A percentile compares a stretch with the other conserved stretches of the same genome.
Conservation (phyloP, 2,888 invertebrate species). For the Cataglyphis rosenhaueri region DNA sequence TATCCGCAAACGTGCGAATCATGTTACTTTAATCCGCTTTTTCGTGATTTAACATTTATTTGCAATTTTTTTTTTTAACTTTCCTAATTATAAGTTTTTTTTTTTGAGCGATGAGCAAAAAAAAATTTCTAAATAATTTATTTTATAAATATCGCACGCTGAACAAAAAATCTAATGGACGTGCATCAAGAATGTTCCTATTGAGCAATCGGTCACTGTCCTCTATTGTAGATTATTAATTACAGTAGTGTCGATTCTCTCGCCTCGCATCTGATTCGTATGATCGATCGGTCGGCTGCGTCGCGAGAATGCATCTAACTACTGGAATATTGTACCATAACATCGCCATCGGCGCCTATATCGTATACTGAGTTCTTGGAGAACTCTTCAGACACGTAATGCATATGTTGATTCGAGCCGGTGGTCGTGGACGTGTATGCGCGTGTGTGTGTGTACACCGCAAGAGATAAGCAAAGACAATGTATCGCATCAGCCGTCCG, state of each 20-base stretch:
- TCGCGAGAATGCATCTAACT: slow-evolving; percentile 21
- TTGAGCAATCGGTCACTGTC: slow-evolving; percentile 49
- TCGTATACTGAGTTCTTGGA: slow-evolving; percentile 26
- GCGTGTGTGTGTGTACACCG: slow-evolving; percentile 14
- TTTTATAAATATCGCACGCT: background rate
- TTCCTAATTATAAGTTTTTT: background rate
- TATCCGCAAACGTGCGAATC: background rate
- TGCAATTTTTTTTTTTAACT: too few relatives aligned
- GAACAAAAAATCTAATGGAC: slow-evolving; percentile 31
- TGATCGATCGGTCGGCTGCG: slow-evolving; percentile 39
- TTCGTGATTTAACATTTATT: slow-evolving; percentile 13
- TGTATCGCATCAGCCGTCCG: slow-evolving; percentile 68
- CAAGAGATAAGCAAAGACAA: slow-evolving; percentile 67
- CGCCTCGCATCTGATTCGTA: slow-evolving; percentile 43
- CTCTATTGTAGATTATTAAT: slow-evolving; percentile 36
- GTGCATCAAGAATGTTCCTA: slow-evolving; percentile 28
- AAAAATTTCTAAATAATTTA: background rate
- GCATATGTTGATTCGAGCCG: slow-evolving; percentile 48
- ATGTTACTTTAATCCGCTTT: background rate
- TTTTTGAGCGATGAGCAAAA: background rate
- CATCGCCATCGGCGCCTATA: slow-evolving; percentile 39
- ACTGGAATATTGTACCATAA: slow-evolving; percentile 18
- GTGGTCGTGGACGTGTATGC: background rate
- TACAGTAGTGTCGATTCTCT: slow-evolving; percentile 47
- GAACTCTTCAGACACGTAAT: slow-evolving; percentile 39